Evolutionary conservation across 2,797 vertebrate species (phyloP).

Genomic region (Argyrosomus regius): DNA sequence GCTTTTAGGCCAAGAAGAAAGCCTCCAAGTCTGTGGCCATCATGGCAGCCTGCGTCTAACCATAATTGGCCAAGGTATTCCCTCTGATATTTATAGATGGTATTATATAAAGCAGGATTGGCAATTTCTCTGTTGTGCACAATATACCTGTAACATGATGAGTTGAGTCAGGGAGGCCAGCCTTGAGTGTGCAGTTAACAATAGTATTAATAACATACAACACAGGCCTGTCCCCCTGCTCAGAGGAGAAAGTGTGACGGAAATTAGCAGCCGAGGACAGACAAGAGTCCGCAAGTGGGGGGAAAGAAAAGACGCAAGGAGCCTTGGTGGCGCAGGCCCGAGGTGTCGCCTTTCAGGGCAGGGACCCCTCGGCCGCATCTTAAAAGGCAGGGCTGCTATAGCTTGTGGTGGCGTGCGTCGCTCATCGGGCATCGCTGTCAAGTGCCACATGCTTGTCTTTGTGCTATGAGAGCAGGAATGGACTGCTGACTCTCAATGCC

Average conservation of each 20-base stretch:
- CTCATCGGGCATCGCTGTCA: constrained; percentile 71
- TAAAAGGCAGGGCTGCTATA: constrained; percentile 74
- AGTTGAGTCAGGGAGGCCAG: constrained; percentile 66
- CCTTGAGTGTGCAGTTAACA: constrained; percentile 83
- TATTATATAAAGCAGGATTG: constrained; percentile 74
- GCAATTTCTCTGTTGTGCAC: constrained; percentile 72
- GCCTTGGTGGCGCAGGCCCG: constrained; percentile 56
- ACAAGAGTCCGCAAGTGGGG: constrained; percentile 75
- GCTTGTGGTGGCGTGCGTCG: constrained; percentile 53
- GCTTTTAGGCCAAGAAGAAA: constrained; percentile 29
- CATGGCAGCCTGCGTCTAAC: constrained; percentile 49
- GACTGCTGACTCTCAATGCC: constrained; percentile 68
- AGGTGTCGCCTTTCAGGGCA: constrained; percentile 78
- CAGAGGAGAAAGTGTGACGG: constrained; percentile 82
- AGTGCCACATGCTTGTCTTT: constrained; percentile 81
- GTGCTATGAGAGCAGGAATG: constrained; percentile 71
- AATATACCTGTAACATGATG: constrained; percentile 82
- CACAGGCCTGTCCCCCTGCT: constrained; percentile 51
- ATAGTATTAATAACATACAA: constrained; percentile 83
- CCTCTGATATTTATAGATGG: constrained; percentile 76
- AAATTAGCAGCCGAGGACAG: constrained; percentile 83
- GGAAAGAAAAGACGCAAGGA: constrained; percentile 75
- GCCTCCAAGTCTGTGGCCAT: constrained; percentile 21
- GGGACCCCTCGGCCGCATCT: constrained; percentile 76
- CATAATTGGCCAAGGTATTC: constrained; percentile 74